Percentiles rank a stretch among this genome's conserved stretches.
Evolutionary conservation across 1,140 invertebrate genomes (phyloP).

Genomic region (Euglossa dilemma): DNA sequence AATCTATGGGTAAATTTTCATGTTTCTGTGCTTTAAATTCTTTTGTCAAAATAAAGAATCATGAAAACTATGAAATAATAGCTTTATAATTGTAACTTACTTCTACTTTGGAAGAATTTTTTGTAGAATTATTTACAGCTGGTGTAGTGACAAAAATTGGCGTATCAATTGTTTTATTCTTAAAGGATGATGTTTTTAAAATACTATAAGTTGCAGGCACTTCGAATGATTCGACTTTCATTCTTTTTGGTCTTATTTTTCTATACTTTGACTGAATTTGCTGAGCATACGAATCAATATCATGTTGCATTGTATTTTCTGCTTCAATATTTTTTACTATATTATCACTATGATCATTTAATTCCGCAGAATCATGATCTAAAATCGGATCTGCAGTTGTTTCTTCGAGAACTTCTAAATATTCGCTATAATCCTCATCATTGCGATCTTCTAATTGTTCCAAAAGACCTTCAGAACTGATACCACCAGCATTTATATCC

Average conservation of each 20-base stretch:
- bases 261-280: conserved; percentile 76
- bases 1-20: no score
- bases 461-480: conserved; percentile 74
- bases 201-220: conserved; percentile 29
- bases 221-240: conserved; percentile 10
- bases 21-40: no score
- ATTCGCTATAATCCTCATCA: conserved; percentile 79
- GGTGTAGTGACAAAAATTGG: conserved; percentile 36
- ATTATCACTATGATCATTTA: conserved; percentile 39
- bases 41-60: background rate
- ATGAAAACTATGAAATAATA: no score
- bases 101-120: conserved; percentile 14
- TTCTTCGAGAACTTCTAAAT: conserved; percentile 75
- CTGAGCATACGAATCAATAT: conserved; percentile 67
- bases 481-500: conserved; percentile 72
- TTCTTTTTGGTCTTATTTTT: conserved; percentile 76
- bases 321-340: background rate
- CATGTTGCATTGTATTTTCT: conserved; percentile 44
- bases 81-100: background rate
- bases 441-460: conserved; percentile 78
- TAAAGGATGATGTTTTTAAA: conserved; percentile 27
- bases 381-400: conserved; percentile 66
- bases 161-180: conserved; percentile 3
- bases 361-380: conserved; percentile 48
- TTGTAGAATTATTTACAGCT: background rate